These are phyloP conservation scores for Dendroctonus ponderosae DNA, from an alignment of 1,140 invertebrate genomes.

Conservation along the genomic window DNA sequence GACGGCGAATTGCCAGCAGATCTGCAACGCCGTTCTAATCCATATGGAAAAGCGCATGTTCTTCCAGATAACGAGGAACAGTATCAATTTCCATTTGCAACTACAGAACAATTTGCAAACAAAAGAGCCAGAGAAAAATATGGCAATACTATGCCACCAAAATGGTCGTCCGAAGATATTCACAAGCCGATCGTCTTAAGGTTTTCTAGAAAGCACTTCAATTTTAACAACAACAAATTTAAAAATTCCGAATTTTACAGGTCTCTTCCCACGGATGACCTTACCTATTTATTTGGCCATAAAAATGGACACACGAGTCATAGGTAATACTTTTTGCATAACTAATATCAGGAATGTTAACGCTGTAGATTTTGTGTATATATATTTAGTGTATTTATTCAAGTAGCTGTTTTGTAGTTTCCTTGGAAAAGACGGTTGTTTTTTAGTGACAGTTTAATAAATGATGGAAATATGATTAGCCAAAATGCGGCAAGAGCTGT, in stretches of 20 bases:
- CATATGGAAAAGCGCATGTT: too few species aligned
- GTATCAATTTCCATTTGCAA: background rate
- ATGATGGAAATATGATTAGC: too few species aligned
- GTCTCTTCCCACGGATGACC: slow-evolving; percentile 36
- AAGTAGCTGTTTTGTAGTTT: slow-evolving; percentile 6
- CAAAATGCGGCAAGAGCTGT: too few species aligned
- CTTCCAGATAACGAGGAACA: too few species aligned
- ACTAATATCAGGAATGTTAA: slow-evolving; percentile 14
- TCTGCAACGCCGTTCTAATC: too few species aligned
- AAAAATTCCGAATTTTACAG: slow-evolving; percentile 37
- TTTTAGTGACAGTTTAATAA: too few species aligned
- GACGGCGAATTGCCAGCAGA: too few species aligned
- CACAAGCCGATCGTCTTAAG: slow-evolving; percentile 39
- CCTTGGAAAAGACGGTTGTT: too few species aligned
- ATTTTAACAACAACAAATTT: slow-evolving; percentile 30
- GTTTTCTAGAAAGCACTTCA: slow-evolving; percentile 38
- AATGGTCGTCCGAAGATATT: slow-evolving; percentile 26
- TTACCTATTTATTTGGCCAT: slow-evolving; percentile 35
- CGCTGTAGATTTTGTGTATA: slow-evolving; percentile 27
- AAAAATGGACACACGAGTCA: slow-evolving; percentile 32
- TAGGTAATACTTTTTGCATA: slow-evolving; percentile 28
- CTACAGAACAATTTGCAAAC: slow-evolving; percentile 11
- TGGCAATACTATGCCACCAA: slow-evolving; percentile 15
- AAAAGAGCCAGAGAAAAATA: slow-evolving; percentile 22
- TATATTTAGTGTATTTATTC: slow-evolving; percentile 13